Base-by-base conservation (phyloP, 2,113 vertebrate species). In the Cinclus mexicanus region DNA sequence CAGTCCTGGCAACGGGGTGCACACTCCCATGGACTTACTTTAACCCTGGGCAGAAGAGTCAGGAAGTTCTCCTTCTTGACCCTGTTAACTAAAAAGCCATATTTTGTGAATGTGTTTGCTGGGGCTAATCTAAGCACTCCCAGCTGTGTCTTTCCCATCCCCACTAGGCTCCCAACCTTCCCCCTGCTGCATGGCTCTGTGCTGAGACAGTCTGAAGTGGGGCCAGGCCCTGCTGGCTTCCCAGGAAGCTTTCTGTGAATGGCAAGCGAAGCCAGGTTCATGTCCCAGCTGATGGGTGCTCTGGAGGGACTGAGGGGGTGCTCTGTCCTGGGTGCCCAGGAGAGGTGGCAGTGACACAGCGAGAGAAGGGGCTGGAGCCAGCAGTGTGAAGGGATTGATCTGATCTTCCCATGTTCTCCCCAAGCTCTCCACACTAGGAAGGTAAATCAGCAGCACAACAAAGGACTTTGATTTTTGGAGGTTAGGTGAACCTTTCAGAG, bases 71-170 rank as follows among this genome's bases (percentile, higher is more conserved):
- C 41, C 42, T 47, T 85, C 56, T 63, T 63, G 59, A 57, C 35
- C 69, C 65, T 35, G 42, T 59, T 65, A 69, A 89, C 93, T 83
- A 70, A 93, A 94, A 96, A 96, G 96, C 96, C 96, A 94, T 97
- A 94, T 94, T 95, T 90, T 94, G 74, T 89, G 93, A 91, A 85
- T 89, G 91, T 83, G 83, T 71, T 89, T 87, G 83, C 89, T 76
- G 74, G 80, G 56, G 53, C 56, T 80, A 16, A 69, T 23, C 8
- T 15, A 25, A 67, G 64, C 0, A 0, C 64, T 94, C 60, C 69
- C 2, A 3, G 76, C 76, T 19, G 1, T 9, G 8, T 70, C 68
- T n/a, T 57, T 35, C 70, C 70, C 8, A 0, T 60, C 63, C 35
- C 50, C 0, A 1, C 44, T 3, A 12, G 61, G 55, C 61, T 61